Conservation (phyloP, 2,888 invertebrate genomes). For the Sabatieria punctata region DNA sequence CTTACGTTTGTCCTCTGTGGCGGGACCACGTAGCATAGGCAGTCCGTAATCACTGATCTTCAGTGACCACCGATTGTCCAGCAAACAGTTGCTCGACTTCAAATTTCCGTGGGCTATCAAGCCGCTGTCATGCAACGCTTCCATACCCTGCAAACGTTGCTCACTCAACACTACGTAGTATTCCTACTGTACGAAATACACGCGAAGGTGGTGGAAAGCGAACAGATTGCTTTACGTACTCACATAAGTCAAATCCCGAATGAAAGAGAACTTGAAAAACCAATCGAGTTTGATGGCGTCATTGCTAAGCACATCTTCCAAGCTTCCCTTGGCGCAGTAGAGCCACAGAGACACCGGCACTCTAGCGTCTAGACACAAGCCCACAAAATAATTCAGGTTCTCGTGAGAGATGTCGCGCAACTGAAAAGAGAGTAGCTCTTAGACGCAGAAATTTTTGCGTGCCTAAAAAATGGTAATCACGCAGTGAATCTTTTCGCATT, state of each 20-base stretch:
- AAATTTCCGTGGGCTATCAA: slow-evolving; percentile 7
- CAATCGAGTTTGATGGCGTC: slow-evolving; percentile 4
- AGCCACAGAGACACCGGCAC: slow-evolving; percentile 19
- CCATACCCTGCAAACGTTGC: slow-evolving; percentile 6
- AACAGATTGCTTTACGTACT: background rate
- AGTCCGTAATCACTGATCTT: slow-evolving; percentile 9
- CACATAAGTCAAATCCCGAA: slow-evolving; percentile 4
- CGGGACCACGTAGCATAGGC: background rate
- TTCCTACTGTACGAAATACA: too few species aligned
- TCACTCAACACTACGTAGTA: background rate
- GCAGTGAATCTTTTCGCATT: too few species aligned
- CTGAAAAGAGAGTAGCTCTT: slow-evolving; percentile 8
- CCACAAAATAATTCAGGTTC: slow-evolving; percentile 23
- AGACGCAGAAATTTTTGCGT: too few species aligned
- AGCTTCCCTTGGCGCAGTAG: slow-evolving; percentile 15
- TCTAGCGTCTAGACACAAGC: slow-evolving; percentile 20
- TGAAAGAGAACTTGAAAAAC: slow-evolving; percentile 10
- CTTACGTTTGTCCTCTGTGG: too few species aligned
- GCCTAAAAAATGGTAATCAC: too few species aligned
- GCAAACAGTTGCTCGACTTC: slow-evolving; percentile 9
- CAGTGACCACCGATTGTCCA: slow-evolving; percentile 9
- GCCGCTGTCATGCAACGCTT: slow-evolving; percentile 2
- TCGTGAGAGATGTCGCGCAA: slow-evolving; percentile 16
- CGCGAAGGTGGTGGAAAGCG: too few species aligned
- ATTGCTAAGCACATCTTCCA: slow-evolving; percentile 9